Evolutionary conservation across 2,113 vertebrate genomes (phyloP), one percentile per base, ranked within the genome.

Genomic region (Phainopepla nitens): DNA sequence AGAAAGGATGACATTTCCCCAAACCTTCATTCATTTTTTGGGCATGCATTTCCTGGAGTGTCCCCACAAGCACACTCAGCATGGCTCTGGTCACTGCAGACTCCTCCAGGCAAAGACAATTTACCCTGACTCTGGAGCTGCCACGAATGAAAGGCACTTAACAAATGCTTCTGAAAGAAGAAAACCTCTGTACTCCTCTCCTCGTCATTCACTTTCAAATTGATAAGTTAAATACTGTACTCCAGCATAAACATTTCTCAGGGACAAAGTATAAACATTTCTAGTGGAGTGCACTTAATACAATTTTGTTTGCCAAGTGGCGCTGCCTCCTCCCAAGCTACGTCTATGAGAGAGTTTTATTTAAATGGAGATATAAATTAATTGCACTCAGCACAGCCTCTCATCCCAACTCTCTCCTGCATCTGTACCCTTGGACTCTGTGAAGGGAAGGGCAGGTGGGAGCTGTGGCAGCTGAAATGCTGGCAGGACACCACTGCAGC

Each of bases 191-290:
- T 84, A 18, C 83, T 89, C 51, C 25, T 82, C 78, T 94, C 65
- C 79, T 89, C 18, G 49, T 87, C 93, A 92, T 93, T 93, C 82
- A 82, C 71, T 94, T 95, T 90, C 82, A 94, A 68, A 93, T 86
- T 96, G 90, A 84, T 96, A 89, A 92, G 90, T 94, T 95, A 96
- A 97, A 96, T 95, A 96, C 93, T 76, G 92, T 88, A 83, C 85
- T 94, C 80, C 82, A 94, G 90, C 93, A 96, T 87, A 96, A 97
- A 96, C 90, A 96, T 96, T 94, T 95, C 93, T 92, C 88, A 88
- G 96, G 93, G 94, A 96, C 90, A 90, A 92, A 90, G 90, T 96
- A 97, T 95, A 96, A 96, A 97, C 96, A 94, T 96, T 96, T 93
- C 94, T 78, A 89, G 96, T 89, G 94, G 92, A 96, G 86, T 95